Evolutionary conservation across 2,888 invertebrate genomes (phyloP).

Genomic region (Agonum fuliginosum): DNA sequence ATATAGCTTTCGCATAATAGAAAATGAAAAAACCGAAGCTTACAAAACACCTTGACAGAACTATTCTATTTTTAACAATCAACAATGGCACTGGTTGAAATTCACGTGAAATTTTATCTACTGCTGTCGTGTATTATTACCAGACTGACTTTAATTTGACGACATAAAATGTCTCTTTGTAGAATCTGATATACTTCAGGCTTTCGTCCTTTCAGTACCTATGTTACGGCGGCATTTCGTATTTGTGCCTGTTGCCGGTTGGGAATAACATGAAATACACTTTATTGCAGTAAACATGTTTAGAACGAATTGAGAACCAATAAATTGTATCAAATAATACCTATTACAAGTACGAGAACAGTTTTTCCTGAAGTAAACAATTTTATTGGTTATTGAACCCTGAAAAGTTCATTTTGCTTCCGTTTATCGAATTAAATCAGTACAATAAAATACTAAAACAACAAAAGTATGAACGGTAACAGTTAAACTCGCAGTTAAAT

Average conservation of each 20-base stretch:
- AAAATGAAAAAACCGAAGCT: too few relatives aligned
- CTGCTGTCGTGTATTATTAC: neutral
- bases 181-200: neutral
- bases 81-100: neutral
- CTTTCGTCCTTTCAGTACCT: neutral
- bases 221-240: neutral
- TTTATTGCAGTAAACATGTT: neutral
- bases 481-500: too few relatives aligned
- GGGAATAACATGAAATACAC: slow-evolving; percentile 13
- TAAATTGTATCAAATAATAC: neutral
- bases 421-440: too few relatives aligned
- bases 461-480: too few relatives aligned
- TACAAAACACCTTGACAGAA: too few relatives aligned
- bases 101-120: neutral
- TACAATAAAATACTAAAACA: too few relatives aligned
- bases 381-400: too few relatives aligned
- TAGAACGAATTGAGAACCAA: neutral
- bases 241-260: neutral
- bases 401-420: too few relatives aligned
- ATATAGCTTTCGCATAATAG: too few relatives aligned
- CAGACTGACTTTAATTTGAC: neutral
- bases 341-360: too few relatives aligned
- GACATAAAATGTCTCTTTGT: neutral
- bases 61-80: too few relatives aligned
- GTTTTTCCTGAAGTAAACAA: too few relatives aligned